Base-by-base conservation (phyloP, 2,113 vertebrate species). In the Podocnemis expansa region DNA sequence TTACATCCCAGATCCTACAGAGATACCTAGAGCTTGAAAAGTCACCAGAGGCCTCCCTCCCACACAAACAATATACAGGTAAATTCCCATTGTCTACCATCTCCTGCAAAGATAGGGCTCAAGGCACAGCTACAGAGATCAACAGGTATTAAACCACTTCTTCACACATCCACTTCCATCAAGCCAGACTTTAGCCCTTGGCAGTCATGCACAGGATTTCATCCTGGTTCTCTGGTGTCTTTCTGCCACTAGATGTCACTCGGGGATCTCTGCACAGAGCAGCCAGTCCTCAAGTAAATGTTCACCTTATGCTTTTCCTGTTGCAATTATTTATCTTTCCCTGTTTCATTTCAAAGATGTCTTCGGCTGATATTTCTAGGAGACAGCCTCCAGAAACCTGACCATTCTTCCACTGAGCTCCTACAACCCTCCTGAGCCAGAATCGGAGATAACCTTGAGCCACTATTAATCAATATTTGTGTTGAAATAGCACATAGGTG, bases 191-290 rank as follows among this genome's bases (percentile, higher is more conserved):
- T 75, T 24, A 41, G 24, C 73, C 11, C 70, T 43, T 24, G 24
- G 21, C 70, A n/a, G n/a, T n/a, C n/a, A n/a, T n/a, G n/a, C n/a
- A n/a, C n/a, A n/a, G n/a, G n/a, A 45, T 45, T 76, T 76, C 41
- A 45, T 76, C 41, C 49, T 12, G 29, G 4, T 21, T 79, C 3
- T 3, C 6, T 4, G 31, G 47, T 34, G 21, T 85, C 73, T 45
- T 86, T 1, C 1, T 84, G 94, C 97, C 98, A 97, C 97, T 97
- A 97, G 97, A 78, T 97, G 98, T 96, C 97, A 93, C 81, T 85
- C 93, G 94, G 85, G 90, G 91, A 84, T 92, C 93, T 96, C 96
- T 52, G 16, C 1, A 16, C 17, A 51, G 73, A 47, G 41, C 51
- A 9, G 54, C 84, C 70, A 84, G 38, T 14, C 29, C 17, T 19